Evolutionary conservation across 1,140 invertebrate genomes (phyloP).

Genomic region (Centruroides vittatus): DNA sequence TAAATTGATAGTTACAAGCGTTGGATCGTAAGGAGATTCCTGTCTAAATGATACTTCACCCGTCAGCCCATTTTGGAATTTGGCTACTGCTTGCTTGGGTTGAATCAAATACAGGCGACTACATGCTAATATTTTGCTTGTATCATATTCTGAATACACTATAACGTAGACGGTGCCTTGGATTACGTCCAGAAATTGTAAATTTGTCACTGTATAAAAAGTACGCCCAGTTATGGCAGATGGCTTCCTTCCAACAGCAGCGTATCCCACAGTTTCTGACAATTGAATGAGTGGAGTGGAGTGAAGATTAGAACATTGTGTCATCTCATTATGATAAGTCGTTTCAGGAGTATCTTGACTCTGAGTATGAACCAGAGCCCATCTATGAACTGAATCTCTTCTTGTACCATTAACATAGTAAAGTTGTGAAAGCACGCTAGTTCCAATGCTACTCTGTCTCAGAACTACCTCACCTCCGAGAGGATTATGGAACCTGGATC

Average conservation of each 20-base stretch:
- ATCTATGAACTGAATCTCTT: constrained; percentile 14
- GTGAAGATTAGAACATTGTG: constrained; percentile 6
- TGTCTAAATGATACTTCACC: constrained; percentile 66
- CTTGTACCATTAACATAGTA: constrained; percentile 14
- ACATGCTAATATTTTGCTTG: constrained; percentile 63
- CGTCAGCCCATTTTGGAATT: constrained; percentile 62
- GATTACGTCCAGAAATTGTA: constrained; percentile 33
- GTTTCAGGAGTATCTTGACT: background rate
- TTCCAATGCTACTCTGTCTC: constrained; percentile 14
- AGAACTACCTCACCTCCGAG: constrained; percentile 12
- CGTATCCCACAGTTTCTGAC: constrained; percentile 7
- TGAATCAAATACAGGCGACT: constrained; percentile 47
- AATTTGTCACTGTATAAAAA: constrained; percentile 1
- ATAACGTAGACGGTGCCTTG: constrained; percentile 60
- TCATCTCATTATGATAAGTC: constrained; percentile 11
- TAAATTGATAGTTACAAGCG: constrained; percentile 61
- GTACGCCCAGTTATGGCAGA: constrained; percentile 13
- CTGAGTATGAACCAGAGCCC: constrained; percentile 9
- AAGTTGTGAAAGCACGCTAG: constrained; percentile 13
- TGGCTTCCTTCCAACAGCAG: constrained; percentile 15
- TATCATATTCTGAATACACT: constrained; percentile 62
- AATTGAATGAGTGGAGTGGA: constrained; percentile 9
- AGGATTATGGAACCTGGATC: constrained; percentile 10
- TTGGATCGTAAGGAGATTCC: constrained; percentile 66
- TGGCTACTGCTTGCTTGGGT: constrained; percentile 36